A percentile compares a stretch with the other conserved stretches of the same genome.
Evolutionary conservation across 2,888 invertebrate genomes (phyloP).

Genomic region (Eupithecia tripunctaria): DNA sequence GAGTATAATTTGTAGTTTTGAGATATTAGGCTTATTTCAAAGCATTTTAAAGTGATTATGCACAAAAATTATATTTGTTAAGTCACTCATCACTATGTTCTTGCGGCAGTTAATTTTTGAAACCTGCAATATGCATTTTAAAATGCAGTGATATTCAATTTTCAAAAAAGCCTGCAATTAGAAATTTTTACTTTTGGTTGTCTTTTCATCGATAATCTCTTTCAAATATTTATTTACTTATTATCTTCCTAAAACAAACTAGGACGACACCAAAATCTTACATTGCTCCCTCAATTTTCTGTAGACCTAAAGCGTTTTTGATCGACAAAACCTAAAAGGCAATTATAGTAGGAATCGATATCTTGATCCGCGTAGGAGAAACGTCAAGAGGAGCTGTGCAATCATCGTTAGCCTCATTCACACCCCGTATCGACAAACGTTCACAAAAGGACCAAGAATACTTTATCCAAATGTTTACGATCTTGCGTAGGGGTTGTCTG

Average conservation of each 20-base stretch:
- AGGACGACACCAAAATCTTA: too few relatives aligned
- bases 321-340: not conserved
- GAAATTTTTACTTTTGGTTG: not conserved
- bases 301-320: not conserved
- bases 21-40: not conserved
- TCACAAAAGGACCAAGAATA: slow-evolving; percentile 9
- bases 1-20: not conserved
- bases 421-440: slow-evolving; percentile 30
- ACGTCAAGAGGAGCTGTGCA: slow-evolving; percentile 30
- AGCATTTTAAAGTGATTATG: not conserved
- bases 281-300: not conserved
- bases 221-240: not conserved
- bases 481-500: not conserved
- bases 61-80: not conserved
- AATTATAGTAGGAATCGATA: not conserved
- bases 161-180: not conserved
- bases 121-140: not conserved
- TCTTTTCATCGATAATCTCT: not conserved
- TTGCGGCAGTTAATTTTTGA: not conserved
- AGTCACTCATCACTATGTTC: not conserved
- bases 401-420: slow-evolving; percentile 36
- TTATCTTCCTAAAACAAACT: not conserved
- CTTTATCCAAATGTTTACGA: not conserved
- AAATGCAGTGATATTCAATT: not conserved
- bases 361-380: slow-evolving; percentile 36